Conservation (phyloP, 2,888 invertebrate species). For the Caradrina clavipalpis region DNA sequence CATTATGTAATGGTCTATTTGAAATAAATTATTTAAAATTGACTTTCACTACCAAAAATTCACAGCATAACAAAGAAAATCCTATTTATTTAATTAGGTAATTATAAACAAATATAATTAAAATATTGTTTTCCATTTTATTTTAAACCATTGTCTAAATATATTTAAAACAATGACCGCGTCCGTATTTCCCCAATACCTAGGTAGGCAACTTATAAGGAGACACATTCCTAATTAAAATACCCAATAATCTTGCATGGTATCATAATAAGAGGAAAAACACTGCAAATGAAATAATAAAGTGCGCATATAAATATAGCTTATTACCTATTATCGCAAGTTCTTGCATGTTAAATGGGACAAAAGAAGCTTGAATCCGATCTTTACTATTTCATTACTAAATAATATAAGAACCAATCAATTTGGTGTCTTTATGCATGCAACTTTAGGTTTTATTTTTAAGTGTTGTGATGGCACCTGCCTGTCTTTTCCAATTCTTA, state of each 20-base stretch:
- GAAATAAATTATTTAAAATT: too few relatives aligned
- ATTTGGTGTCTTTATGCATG: background rate
- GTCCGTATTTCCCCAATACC: constrained; percentile 47
- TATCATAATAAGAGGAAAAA: constrained; percentile 58
- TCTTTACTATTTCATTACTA: constrained; percentile 15
- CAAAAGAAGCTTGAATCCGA: constrained; percentile 24
- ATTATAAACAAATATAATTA: background rate
- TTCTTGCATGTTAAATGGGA: constrained; percentile 41
- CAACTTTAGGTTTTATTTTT: background rate
- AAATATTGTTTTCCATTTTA: constrained; percentile 4
- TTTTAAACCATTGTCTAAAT: constrained; percentile 22
- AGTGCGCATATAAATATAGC: constrained; percentile 29
- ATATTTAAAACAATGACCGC: constrained; percentile 31
- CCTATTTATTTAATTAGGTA: too few relatives aligned
- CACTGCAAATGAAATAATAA: constrained; percentile 29
- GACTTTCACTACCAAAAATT: too few relatives aligned
- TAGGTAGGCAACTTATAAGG: constrained; percentile 40
- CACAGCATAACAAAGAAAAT: too few relatives aligned
- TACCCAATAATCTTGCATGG: constrained; percentile 50
- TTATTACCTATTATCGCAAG: constrained; percentile 47
- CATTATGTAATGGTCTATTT: too few relatives aligned
- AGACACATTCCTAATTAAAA: constrained; percentile 56
- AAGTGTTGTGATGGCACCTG: background rate
- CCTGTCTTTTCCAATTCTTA: too few relatives aligned
- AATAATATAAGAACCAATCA: constrained; percentile 6